Base-by-base conservation (phyloP, 1,140 invertebrate species). In the Lordiphosa clarofinis region DNA sequence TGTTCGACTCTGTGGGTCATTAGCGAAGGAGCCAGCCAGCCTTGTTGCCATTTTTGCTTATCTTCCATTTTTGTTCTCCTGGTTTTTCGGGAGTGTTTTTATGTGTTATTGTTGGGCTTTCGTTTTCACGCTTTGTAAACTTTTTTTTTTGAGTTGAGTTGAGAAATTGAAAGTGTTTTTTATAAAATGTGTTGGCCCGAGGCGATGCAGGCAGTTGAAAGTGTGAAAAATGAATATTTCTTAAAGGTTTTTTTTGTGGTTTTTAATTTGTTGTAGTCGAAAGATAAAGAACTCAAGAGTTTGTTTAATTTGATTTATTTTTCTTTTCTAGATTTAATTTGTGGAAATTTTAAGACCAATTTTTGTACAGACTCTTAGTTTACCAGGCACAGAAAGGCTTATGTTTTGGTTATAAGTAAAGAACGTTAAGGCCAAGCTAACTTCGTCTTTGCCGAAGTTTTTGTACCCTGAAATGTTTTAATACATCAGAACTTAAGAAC, bases 281-380 rank as follows among this genome's bases (percentile, higher is more conserved):
- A 7, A 31, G 28, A 31, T 31, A 31, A 31, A 7, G 52, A 59
- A 42, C 59, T 67, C 19, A 69, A 69, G 61, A 65, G 69, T 79
- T 70, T 69, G 40, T 55, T 63, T 71, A 71, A 81, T 71, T 82
- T 74, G 8, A 8, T 31, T 31, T 8, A 8, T 31, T 24, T 24
- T 24, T 24, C 4, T 24, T 24, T 24, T 24, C 21, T 24, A 24
- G 21, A 24, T 24, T 24, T 24, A 6, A 6, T 5, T 5, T 24
- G 21, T 4, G 21, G 1, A 5, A 24, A 24, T 5, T 4, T 21
- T 1, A 21, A 21, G 3, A 21, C 4, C 21, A 21, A 21, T 21
- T 21, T 24, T 5, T 5, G 4, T 5, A 24, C 6, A 24, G 4
- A 19, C 19, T 2, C 19, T 19, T 19, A 3, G 19, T 19, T 19